Percentiles rank a stretch among this genome's conserved stretches.
These are phyloP conservation scores for Drosophila merina DNA, from an alignment of 2,888 invertebrate species.

Conservation along the genomic window DNA sequence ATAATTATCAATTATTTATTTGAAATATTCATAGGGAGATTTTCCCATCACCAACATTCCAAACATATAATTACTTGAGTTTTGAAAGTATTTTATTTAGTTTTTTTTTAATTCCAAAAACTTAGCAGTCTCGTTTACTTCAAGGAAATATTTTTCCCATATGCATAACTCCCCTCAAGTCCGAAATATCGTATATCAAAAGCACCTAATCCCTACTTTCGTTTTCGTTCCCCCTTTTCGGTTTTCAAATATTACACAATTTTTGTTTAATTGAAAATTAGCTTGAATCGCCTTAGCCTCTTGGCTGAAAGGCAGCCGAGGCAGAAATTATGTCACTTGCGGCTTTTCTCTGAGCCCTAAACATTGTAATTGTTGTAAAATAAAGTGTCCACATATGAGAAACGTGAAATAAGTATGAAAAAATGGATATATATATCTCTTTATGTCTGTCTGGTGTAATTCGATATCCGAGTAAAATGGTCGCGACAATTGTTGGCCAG, in stretches of 20 bases:
- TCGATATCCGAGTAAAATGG: conserved; percentile 63
- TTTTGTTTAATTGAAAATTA: conserved; percentile 63
- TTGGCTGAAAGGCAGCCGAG: conserved; percentile 14
- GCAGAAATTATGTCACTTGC: conserved; percentile 74
- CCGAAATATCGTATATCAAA: conserved; percentile 44
- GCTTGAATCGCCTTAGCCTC: conserved; percentile 62
- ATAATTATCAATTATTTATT: conserved; percentile 20
- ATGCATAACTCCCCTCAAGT: conserved; percentile 17
- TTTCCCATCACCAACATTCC: conserved; percentile 27
- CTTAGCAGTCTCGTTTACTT: not conserved
- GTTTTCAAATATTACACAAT: conserved; percentile 67
- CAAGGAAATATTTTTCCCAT: conserved; percentile 28
- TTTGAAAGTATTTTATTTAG: conserved; percentile 6
- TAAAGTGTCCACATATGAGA: conserved; percentile 22
- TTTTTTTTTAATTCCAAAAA: not conserved
- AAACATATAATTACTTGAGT: conserved; percentile 1
- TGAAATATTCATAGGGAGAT: conserved; percentile 13
- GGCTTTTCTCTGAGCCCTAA: conserved; percentile 48
- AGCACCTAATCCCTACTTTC: conserved; percentile 54
- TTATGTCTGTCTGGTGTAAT: conserved; percentile 55
- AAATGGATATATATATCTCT: conserved; percentile 14
- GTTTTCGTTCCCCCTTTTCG: conserved; percentile 43
- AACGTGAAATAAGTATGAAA: not conserved
- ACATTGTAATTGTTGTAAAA: conserved; percentile 56
- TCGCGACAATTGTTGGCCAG: conserved; percentile 57